Conservation (phyloP, 2,113 vertebrate species). For the Halichoerus grypus region DNA sequence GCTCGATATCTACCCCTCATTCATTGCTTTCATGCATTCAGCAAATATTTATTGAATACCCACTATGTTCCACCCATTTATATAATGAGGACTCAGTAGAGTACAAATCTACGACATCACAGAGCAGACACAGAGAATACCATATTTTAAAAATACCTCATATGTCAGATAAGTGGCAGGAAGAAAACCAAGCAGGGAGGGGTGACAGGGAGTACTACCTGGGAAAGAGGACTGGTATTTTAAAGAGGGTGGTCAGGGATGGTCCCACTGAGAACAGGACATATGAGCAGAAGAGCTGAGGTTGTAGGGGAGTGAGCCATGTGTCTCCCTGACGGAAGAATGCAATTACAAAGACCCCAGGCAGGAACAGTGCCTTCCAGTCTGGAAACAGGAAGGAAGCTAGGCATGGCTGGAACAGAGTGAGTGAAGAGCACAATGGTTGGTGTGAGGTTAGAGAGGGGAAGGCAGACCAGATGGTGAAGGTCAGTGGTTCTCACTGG, state of each 20-base stretch:
- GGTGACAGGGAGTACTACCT: background rate
- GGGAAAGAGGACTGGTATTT: background rate
- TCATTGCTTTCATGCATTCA: background rate
- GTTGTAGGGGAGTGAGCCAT: background rate
- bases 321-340: background rate
- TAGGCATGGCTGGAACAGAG: background rate
- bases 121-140: background rate
- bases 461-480: background rate
- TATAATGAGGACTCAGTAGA: background rate
- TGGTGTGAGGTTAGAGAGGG: background rate
- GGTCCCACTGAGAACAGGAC: background rate
- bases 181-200: background rate
- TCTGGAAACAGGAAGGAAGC: background rate
- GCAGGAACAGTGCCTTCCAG: too few species aligned
- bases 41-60: background rate
- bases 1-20: background rate
- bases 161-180: background rate
- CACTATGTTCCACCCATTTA: background rate
- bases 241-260: background rate
- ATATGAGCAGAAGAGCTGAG: background rate
- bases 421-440: background rate
- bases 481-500: background rate
- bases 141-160: background rate
- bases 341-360: background rate
- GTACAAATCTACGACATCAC: background rate